Percentiles rank a stretch among this genome's conserved stretches.
Evolutionary conservation across 2,113 vertebrate genomes (phyloP).

Genomic region (Scomber japonicus): DNA sequence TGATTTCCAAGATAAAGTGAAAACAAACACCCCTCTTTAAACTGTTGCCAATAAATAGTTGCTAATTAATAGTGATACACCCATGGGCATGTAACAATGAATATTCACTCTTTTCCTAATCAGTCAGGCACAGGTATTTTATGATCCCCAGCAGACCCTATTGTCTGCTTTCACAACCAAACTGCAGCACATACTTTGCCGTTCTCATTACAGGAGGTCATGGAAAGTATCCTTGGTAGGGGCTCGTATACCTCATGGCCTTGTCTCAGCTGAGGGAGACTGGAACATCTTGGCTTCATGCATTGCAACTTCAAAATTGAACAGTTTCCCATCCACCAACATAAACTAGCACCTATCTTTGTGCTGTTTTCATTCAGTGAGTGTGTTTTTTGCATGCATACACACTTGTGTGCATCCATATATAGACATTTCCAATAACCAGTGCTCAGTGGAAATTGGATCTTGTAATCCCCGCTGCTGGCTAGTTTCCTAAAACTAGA

Average conservation of each 20-base stretch:
- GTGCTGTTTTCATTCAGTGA: neutral
- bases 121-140: conserved; percentile 58
- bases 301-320: conserved; percentile 56
- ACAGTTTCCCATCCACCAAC: conserved; percentile 56
- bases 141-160: conserved; percentile 62
- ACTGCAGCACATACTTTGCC: conserved; percentile 67
- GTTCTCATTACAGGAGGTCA: conserved; percentile 80
- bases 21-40: conserved; percentile 29
- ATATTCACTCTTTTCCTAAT: conserved; percentile 58
- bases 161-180: conserved; percentile 67
- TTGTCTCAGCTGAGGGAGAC: conserved; percentile 50
- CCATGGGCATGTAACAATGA: conserved; percentile 42
- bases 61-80: conserved; percentile 36
- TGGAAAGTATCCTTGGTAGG: conserved; percentile 77
- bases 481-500: conserved; percentile 60
- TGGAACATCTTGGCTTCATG: conserved; percentile 60
- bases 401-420: conserved; percentile 31
- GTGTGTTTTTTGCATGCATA: neutral
- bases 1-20: neutral
- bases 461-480: conserved; percentile 66
- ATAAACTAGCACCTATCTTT: conserved; percentile 49
- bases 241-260: conserved; percentile 54
- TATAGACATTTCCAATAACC: conserved; percentile 56
- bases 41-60: conserved; percentile 39
- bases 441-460: conserved; percentile 67